Evolutionary conservation across 2,797 vertebrate genomes (phyloP), one percentile per base, ranked within the genome.

Genomic region (Centroberyx gerrardi): DNA sequence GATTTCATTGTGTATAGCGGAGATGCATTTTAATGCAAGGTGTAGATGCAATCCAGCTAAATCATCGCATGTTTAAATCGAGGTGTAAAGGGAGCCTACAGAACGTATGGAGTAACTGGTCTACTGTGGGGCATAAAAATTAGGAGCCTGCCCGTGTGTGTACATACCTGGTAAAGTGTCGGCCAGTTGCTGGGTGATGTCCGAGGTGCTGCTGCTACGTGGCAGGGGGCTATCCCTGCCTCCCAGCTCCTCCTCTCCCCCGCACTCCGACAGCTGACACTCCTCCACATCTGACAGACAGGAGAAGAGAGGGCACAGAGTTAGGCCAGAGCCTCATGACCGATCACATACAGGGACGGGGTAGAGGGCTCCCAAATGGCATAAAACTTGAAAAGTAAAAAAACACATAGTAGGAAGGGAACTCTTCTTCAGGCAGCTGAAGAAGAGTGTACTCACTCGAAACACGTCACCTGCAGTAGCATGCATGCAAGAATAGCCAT

Each of bases 181-280:
- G 14, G 95, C 92, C 53, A 95, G 90, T 1, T 96, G 96, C 69
- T 98, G 96, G n/a, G 96, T 90, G 91, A 99, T 95, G 84, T 99
- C 97, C 0, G 98, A 98, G 51, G 97, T 95, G 92, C 98, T 99
- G 90, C 97, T 98, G 83, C 97, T 99, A 63, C 97, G 96, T 15
- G 94, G 93, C 12, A 99, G 94, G 56, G 94, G 94, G 76, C 94
- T 96, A 22, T 97, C 97, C 29, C 91, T 95, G 4, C 96, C 95
- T 53, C 86, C 91, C 53, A 93, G 64, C 73, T 98, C 97, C 4
- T 93, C 66, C 33, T 92, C 94, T 8, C 84, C 72, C 2, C 90
- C 78, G 72, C 91, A 95, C 90, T 99, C 98, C 52, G 94, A 94
- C 65, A 96, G 94, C 65, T 96, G 97, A 83, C 94, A 94, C 91